Evolutionary conservation across 2,888 invertebrate genomes (phyloP).

Genomic region (Chymomyza caudatula): DNA sequence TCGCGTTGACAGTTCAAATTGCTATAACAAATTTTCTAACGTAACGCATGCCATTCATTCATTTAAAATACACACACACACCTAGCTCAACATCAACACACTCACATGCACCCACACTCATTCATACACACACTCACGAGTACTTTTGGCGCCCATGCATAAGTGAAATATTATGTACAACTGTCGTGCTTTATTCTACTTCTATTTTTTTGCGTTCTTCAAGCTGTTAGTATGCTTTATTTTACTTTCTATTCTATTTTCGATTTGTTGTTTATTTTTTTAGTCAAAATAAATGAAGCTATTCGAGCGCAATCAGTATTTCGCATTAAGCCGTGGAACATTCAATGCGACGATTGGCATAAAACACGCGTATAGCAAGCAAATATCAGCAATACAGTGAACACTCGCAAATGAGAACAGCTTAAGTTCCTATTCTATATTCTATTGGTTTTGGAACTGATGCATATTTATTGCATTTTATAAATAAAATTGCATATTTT

Average conservation of each 20-base stretch:
- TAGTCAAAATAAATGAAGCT: slow-evolving; percentile 65
- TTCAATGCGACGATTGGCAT: slow-evolving; percentile 6
- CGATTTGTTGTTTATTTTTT: slow-evolving; percentile 1
- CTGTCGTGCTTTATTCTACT: slow-evolving; percentile 57
- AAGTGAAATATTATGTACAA: slow-evolving; percentile 72
- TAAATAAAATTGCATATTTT: too few species aligned
- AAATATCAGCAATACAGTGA: not conserved
- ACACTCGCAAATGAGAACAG: not conserved
- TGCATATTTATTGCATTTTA: too few species aligned
- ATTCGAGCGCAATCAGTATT: slow-evolving; percentile 70
- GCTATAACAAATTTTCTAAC: slow-evolving; percentile 70
- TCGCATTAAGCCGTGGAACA: slow-evolving; percentile 61
- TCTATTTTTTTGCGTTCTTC: slow-evolving; percentile 7
- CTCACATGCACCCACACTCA: not conserved
- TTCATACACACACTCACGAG: slow-evolving; percentile 7
- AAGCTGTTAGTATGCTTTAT: too few species aligned
- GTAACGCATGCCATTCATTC: slow-evolving; percentile 65
- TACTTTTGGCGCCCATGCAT: slow-evolving; percentile 51
- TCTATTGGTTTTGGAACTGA: too few species aligned
- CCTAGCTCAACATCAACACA: not conserved
- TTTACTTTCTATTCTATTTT: not conserved
- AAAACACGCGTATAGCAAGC: not conserved
- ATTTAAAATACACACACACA: slow-evolving; percentile 28
- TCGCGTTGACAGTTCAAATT: slow-evolving; percentile 70
- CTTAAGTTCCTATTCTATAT: not conserved